A percentile compares a stretch with the other conserved stretches of the same genome.
These are phyloP conservation scores for Tachycineta bicolor DNA, from an alignment of 2,113 vertebrate species.

Conservation along the genomic window DNA sequence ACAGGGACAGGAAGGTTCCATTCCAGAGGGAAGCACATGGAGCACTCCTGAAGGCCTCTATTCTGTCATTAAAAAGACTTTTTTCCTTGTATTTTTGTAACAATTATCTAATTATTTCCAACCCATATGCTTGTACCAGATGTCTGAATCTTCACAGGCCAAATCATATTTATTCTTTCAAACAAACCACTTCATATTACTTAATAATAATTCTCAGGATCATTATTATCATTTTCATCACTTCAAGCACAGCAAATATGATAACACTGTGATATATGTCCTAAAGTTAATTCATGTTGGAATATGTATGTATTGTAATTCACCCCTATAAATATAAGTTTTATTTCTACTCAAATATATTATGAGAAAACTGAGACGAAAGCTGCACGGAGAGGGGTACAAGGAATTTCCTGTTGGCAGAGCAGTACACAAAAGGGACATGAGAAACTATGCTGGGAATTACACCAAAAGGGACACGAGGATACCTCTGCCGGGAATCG, in stretches of 20 bases:
- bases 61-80: neutral
- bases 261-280: neutral
- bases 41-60: neutral
- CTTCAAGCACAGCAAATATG: constrained; percentile 32
- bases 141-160: constrained; percentile 48
- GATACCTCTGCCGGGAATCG: too few species aligned
- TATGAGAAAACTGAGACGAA: too few species aligned
- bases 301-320: too few species aligned
- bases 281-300: too few species aligned
- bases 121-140: constrained; percentile 59
- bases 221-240: constrained; percentile 10
- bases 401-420: too few species aligned
- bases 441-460: too few species aligned
- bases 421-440: too few species aligned
- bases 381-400: too few species aligned
- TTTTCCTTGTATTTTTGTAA: constrained; percentile 33
- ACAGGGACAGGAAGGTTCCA: neutral
- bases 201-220: constrained; percentile 27
- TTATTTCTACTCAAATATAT: too few species aligned
- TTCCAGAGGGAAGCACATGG: neutral
- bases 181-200: neutral
- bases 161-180: neutral
- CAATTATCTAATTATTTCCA: constrained; percentile 45
- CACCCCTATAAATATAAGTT: too few species aligned
- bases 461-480: too few species aligned